Evolutionary conservation across 2,888 invertebrate species (phyloP), one percentile per base, ranked within the genome.

Genomic region (Temnothorax ravouxi): DNA sequence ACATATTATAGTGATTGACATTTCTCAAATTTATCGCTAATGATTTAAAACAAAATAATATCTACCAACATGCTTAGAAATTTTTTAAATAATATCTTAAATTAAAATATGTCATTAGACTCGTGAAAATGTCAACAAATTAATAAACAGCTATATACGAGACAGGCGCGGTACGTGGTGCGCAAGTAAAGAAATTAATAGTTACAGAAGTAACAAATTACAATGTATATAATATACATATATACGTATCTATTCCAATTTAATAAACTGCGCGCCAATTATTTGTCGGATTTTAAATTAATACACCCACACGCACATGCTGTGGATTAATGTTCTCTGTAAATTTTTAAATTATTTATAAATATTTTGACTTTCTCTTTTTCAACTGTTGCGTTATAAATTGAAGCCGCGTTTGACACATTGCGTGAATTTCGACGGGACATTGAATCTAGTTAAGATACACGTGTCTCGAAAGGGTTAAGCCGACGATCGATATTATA

Each of bases 401-500:
- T 15, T 47, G 15, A 44, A 47, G 21, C 15, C 18, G n/a, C 59
- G 8, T 61, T 62, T 11, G 44, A 47, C 41, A 52, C 8, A n/a
- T 52, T 38, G 21, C 8, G 25, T 29, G 54, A 77, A 41, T 67
- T 77, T 54, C n/a, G 52, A 66, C 66, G 15, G 13, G 54, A 9
- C 52, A 54, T 54, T 29, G 67, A 76, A 13, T 59, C 44, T 13
- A 59, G 56, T 69, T 71, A 69, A 71, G 59, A 44, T 71, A 79
- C 44, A 69, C 21, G 71, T 54, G 44, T 56, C 77, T 34, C 54
- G 18, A 13, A 38, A 79, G 72, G 54, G 67, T 77, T 77, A 61
- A 71, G 54, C 29, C 34, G 18, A 25, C 34, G 9, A 76, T 64
- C 34, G 76, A 76, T 67, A 67, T 47, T 67, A 67, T 71, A 38